Evolutionary conservation across 2,797 vertebrate species (phyloP), one percentile per base, ranked within the genome.

Genomic region (Epinephelus coioides): DNA sequence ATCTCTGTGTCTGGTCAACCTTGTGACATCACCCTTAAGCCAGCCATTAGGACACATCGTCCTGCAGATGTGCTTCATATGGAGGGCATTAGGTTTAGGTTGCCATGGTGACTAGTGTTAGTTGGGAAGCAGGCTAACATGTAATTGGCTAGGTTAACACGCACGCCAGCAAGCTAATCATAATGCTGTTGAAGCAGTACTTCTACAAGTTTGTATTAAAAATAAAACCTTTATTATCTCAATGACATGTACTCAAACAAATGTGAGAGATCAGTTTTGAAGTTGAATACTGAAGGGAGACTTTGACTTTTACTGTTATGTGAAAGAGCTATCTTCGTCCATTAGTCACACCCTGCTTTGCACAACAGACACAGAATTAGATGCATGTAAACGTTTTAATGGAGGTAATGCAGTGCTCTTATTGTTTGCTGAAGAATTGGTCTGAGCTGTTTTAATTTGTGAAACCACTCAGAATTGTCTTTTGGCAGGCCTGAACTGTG

Each of bases 11-110:
- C 79, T 81, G 77, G 34, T 83, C 78, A 81, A 74, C 62, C 74
- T 69, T 53, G 61, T 84, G 86, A 88, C 78, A 78, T 84, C 87
- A 86, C 74, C 76, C 79, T 81, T 57, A 47, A 72, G 65, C 79
- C 61, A 76, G 81, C 70, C 76, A 86, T 73, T 44, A 81, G 70
- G 78, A 88, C 74, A 56, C 59, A 18, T 81, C 3, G 64, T 74
- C 87, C 73, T 84, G 74, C 82, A 88, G 75, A 87, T 91, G 84
- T 85, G 77, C 69, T 66, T 84, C 70, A 68, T 74, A 74, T 73
- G 51, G 55, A 54, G 34, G 40, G 21, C 27, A 70, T 12, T 51
- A 81, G 19, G 49, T 64, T 73, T 18, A n/a, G 17, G 86, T 85
- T 91, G 73, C 79, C 64, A 82, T 77, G 69, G 86, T 51, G 61